Evolutionary conservation across 2,797 vertebrate species (phyloP), one percentile per base, ranked within the genome.

Genomic region (Serranus cabrilla): DNA sequence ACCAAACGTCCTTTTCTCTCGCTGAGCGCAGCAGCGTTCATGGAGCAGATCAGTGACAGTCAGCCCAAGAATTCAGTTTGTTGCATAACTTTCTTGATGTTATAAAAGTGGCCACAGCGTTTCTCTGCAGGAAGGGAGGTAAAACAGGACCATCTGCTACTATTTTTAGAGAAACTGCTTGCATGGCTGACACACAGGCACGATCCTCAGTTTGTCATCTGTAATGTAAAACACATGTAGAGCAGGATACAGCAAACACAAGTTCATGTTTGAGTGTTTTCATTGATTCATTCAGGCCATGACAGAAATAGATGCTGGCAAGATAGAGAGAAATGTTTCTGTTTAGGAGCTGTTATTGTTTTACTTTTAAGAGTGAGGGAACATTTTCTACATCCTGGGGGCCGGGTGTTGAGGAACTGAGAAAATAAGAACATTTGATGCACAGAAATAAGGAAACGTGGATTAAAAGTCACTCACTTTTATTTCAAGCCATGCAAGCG

Each of bases 41-140:
- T 49, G 66, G 3, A 68, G 20, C 8, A 39, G 66, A 71, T 75
- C 58, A 37, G 49, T 61, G 54, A 68, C 63, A 58, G 54, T 65
- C 52, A 56, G 76, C 67, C n/a, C 31, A 87, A 85, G 80, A 86
- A 87, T 91, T 76, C 60, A 67, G 74, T 59, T 72, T 69, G 76
- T 91, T 92, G 86, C 89, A 80, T 92, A 91, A 91, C 81, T 80
- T 75, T 25, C 71, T 21, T 65, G 80, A 86, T 92, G 78, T 86
- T 85, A 51, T 83, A 83, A 39, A 87, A 82, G 78, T 76, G 75
- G 57, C 78, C 47, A 34, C 73, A 56, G 72, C 0, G 66, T 40
- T 57, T 83, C 87, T 73, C 89, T 62, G 80, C 79, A 68, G 85
- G 86, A 62, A 46, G 62, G 61, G 49, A 69, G 58, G 78, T 80